These are phyloP conservation scores for Zhuqinia jingwanae DNA, from an alignment of 2,888 invertebrate genomes.

Conservation along the genomic window DNA sequence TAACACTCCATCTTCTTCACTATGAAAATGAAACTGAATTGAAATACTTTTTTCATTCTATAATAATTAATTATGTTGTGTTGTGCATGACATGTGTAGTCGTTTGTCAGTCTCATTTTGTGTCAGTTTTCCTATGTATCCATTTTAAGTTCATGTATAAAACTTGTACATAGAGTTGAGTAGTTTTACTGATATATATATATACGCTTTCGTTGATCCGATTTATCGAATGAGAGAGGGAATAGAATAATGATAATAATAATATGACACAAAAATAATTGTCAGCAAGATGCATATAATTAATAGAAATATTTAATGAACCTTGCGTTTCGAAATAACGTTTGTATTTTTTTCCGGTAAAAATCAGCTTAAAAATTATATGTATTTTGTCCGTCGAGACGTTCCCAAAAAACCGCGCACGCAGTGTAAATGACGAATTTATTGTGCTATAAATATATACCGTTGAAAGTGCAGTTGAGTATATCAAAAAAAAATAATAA, in stretches of 20 bases:
- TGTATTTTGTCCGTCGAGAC: neutral
- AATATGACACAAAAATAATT: no score
- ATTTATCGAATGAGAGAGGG: no score
- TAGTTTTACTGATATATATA: no score
- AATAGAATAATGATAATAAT: no score
- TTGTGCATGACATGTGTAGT: constrained; percentile 41
- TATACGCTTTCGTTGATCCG: no score
- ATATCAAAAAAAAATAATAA: neutral
- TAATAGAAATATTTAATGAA: no score
- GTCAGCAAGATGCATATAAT: no score
- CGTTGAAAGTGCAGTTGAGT: constrained; percentile 1
- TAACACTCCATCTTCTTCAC: neutral
- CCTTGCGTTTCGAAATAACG: constrained; percentile 30
- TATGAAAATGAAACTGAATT: neutral
- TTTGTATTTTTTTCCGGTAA: constrained; percentile 34
- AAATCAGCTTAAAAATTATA: constrained; percentile 8
- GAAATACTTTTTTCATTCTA: no score
- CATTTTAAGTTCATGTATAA: neutral
- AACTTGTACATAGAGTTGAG: neutral
- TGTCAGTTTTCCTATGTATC: no score
- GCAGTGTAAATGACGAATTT: constrained; percentile 57
- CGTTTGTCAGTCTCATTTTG: neutral
- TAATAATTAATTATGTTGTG: neutral
- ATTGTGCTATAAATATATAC: constrained; percentile 23
- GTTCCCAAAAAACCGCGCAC: constrained; percentile 43